Evolutionary conservation across 1,140 invertebrate genomes (phyloP), one percentile per base, ranked within the genome.

Genomic region (Papilio dardanus): DNA sequence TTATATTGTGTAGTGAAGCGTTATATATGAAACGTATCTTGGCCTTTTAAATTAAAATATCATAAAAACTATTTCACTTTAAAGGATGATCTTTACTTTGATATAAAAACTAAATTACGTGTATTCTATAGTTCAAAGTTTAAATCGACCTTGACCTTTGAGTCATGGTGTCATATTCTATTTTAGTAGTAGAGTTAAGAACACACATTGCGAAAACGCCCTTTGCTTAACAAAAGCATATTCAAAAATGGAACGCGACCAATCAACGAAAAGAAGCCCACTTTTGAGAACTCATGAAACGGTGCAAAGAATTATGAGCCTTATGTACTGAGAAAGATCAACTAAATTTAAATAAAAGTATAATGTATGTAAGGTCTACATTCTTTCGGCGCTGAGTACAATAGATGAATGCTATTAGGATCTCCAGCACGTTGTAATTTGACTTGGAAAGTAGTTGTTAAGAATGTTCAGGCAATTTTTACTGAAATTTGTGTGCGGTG

Each of bases 181-280:
- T 74, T 76, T 35, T 66, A 35, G 42, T 50, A 66, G 42, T 42
- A 42, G 16, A n/a, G 31, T 46, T 65, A 35, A 35, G 62, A 74
- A 76, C 67, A 69, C 62, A 75, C 68, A 81, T 91, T 87, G 87
- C 86, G 84, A 88, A 89, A 89, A 86, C 76, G 76, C 54, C 37
- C 80, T 77, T 79, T 77, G 75, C 84, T 78, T 75, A 87, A 89
- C 81, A 81, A 82, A 78, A 77, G 83, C 71, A 73, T 74, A 31
- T 82, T 83, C 81, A 81, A 86, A 92, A 91, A 90, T 89, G 77
- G 88, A 84, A 92, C 90, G 89, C 79, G 82, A 84, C 91, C 58
- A 92, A 92, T 92, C 81, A 78, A 83, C 79, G 83, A 89, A 84
- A 85, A 82, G 71, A 75, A 75, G 74, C 71, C 65, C 62, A 73